These are phyloP conservation scores for Eupithecia subfuscata DNA, from an alignment of 2,888 invertebrate species.

Conservation along the genomic window DNA sequence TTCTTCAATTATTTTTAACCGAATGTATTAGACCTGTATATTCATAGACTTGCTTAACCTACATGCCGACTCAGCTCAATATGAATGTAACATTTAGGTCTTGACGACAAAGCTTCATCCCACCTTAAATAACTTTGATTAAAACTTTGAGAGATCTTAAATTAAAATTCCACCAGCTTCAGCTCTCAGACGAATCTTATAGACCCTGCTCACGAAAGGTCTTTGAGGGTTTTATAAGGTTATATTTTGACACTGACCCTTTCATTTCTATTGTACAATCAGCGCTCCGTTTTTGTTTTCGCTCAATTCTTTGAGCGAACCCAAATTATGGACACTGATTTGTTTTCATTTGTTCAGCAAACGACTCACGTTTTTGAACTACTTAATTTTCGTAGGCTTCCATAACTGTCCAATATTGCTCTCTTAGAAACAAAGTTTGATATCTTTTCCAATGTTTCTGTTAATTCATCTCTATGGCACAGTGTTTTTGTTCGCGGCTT, in stretches of 20 bases:
- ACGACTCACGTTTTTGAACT: background rate
- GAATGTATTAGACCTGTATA: background rate
- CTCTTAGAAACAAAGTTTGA: background rate
- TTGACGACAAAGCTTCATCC: conserved; percentile 18
- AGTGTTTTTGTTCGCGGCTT: background rate
- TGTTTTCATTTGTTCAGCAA: background rate
- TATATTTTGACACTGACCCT: conserved; percentile 4
- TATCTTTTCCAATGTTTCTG: too few species aligned
- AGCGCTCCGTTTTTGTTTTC: background rate
- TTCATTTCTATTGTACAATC: background rate
- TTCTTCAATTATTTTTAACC: background rate
- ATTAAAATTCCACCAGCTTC: conserved; percentile 60
- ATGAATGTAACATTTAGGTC: conserved; percentile 23
- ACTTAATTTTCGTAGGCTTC: background rate
- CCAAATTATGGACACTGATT: background rate
- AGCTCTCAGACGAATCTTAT: conserved; percentile 68
- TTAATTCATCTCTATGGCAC: background rate
- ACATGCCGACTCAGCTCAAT: background rate
- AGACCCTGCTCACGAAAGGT: conserved; percentile 69
- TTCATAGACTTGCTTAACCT: background rate
- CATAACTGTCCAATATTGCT: background rate
- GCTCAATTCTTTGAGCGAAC: background rate
- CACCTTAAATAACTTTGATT: conserved; percentile 48
- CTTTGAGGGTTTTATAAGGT: conserved; percentile 49
- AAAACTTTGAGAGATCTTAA: conserved; percentile 51